Percentiles rank a stretch among this genome's conserved stretches.
These are phyloP conservation scores for Anarsia innoxiella DNA, from an alignment of 2,888 invertebrate genomes.

Conservation along the genomic window DNA sequence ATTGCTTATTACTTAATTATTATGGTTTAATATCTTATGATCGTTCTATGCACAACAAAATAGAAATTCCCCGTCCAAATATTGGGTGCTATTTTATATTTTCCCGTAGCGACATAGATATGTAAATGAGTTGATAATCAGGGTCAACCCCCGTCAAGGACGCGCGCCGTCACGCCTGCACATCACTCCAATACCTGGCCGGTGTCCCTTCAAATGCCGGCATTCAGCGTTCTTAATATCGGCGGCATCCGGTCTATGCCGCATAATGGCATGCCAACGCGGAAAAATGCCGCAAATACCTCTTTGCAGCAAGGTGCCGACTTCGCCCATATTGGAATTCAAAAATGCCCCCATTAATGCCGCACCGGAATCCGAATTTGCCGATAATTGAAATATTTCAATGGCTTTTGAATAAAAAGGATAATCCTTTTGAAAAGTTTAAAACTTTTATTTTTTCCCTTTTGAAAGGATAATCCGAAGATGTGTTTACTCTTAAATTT, in stretches of 20 bases:
- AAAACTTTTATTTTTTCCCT: too few relatives aligned
- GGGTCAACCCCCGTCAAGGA: neutral
- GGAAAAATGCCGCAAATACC: constrained; percentile 57
- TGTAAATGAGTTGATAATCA: too few relatives aligned
- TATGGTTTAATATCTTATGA: too few relatives aligned
- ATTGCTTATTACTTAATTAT: too few relatives aligned
- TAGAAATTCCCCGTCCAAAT: too few relatives aligned
- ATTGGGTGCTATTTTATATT: too few relatives aligned
- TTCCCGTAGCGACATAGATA: too few relatives aligned
- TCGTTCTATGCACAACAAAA: too few relatives aligned
- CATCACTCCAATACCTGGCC: constrained; percentile 21
- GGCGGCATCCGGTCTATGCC: constrained; percentile 30
- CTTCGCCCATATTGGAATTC: constrained; percentile 52
- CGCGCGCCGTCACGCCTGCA: constrained; percentile 15
- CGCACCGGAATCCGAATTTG: constrained; percentile 24
- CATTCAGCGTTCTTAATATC: constrained; percentile 46
- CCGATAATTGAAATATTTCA: constrained; percentile 13
- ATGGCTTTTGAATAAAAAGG: neutral
- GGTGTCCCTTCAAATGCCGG: constrained; percentile 23
- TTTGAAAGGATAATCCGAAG: too few relatives aligned
- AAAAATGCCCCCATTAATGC: constrained; percentile 38
- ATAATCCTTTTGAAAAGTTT: too few relatives aligned
- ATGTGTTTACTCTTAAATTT: too few relatives aligned
- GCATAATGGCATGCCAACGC: constrained; percentile 61
- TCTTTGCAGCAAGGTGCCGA: constrained; percentile 38